Percentiles rank a stretch among this genome's conserved stretches.
Conservation (phyloP, 2,113 vertebrate species). For the Anhinga anhinga region DNA sequence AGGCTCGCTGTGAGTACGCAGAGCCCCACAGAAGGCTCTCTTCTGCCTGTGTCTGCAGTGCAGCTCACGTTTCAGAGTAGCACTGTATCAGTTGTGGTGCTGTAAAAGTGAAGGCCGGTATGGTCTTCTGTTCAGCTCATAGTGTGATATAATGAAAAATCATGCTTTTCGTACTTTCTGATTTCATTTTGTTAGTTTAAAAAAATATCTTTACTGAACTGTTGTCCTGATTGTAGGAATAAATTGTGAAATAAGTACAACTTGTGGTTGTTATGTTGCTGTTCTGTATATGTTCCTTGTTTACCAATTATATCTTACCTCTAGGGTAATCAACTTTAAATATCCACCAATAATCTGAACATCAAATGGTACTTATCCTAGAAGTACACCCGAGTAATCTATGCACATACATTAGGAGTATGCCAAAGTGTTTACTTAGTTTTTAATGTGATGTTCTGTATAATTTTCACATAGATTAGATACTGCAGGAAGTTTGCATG, state of each 20-base stretch:
- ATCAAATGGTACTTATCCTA: slow-evolving; percentile 23
- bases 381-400: slow-evolving; percentile 34
- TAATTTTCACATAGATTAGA: slow-evolving; percentile 55
- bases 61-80: background rate
- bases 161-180: background rate
- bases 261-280: slow-evolving; percentile 21
- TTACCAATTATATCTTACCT: slow-evolving; percentile 58
- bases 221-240: background rate
- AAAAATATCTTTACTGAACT: background rate
- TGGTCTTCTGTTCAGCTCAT: background rate
- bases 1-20: rapidly evolving
- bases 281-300: slow-evolving; percentile 41
- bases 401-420: slow-evolving; percentile 39
- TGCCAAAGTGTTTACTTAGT: slow-evolving; percentile 41
- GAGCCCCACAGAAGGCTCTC: background rate
- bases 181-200: background rate
- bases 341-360: slow-evolving; percentile 35
- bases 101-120: background rate
- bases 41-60: rapidly evolving
- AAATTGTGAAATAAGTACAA: background rate
- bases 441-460: slow-evolving; percentile 45
- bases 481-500: slow-evolving; percentile 23
- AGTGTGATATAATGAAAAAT: rapidly evolving
- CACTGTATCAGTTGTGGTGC: background rate
- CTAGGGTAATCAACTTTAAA: slow-evolving; percentile 62